These are phyloP conservation scores for Sarcophaga rosellei DNA, from an alignment of 2,888 invertebrate genomes.

Conservation along the genomic window DNA sequence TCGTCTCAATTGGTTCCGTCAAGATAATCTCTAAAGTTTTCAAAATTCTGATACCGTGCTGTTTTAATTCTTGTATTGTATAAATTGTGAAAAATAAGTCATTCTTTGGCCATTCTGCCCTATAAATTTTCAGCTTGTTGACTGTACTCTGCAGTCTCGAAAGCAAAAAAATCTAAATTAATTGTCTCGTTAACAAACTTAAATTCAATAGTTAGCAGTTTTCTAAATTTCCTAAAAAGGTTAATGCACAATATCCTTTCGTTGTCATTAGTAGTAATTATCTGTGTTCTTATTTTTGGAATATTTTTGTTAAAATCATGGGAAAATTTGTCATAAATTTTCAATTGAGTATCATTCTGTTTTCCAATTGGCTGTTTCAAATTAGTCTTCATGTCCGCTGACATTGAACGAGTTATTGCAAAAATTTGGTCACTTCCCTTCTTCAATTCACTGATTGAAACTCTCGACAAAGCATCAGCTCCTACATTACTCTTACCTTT, in stretches of 20 bases:
- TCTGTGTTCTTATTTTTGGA: slow-evolving; percentile 30
- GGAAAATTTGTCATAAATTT: slow-evolving; percentile 23
- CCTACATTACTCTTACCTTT: slow-evolving; percentile 67
- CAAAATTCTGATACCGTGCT: background rate
- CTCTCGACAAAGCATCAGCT: slow-evolving; percentile 63
- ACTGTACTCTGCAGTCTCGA: slow-evolving; percentile 12
- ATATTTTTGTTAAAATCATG: slow-evolving; percentile 18
- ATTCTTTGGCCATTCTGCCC: slow-evolving; percentile 22
- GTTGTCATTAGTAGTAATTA: slow-evolving; percentile 6
- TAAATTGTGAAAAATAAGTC: slow-evolving; percentile 20
- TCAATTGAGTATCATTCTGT: background rate
- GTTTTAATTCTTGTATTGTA: slow-evolving; percentile 3
- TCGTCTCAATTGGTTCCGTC: slow-evolving; percentile 4
- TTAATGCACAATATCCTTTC: slow-evolving; percentile 14
- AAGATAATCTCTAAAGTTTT: slow-evolving; percentile 24
- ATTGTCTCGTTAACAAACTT: slow-evolving; percentile 34
- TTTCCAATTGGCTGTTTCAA: background rate
- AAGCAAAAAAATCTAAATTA: slow-evolving; percentile 29
- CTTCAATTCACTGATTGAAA: slow-evolving; percentile 51
- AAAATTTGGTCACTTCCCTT: slow-evolving; percentile 8
- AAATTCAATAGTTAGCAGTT: slow-evolving; percentile 9
- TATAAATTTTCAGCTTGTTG: slow-evolving; percentile 6
- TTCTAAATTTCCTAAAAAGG: slow-evolving; percentile 43
- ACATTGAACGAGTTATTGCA: slow-evolving; percentile 29
- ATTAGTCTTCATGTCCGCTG: background rate